Conservation (phyloP, 2,888 invertebrate species). For the Euplagia quadripunctaria region DNA sequence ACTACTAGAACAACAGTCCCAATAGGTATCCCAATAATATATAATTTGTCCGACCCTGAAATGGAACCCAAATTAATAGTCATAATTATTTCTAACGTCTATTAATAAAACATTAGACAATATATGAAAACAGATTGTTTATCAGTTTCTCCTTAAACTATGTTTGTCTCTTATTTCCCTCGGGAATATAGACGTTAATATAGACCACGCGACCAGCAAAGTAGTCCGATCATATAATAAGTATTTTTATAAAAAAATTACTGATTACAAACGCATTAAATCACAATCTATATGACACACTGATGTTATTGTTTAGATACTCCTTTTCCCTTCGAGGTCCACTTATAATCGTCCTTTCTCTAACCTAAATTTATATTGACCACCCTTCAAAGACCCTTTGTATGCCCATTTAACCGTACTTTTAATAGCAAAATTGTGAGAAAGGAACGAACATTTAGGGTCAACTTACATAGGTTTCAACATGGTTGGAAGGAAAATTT, state of each 20-base stretch:
- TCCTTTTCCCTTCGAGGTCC: conserved; percentile 26
- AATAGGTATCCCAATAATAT: too few relatives aligned
- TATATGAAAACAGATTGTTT: too few relatives aligned
- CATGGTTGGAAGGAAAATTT: conserved; percentile 50
- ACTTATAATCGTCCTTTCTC: conserved; percentile 30
- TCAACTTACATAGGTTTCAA: conserved; percentile 36
- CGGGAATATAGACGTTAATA: too few relatives aligned
- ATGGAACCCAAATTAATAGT: too few relatives aligned
- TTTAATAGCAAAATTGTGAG: conserved; percentile 34
- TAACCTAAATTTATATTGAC: conserved; percentile 35
- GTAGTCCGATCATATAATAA: not conserved
- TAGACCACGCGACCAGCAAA: not conserved
- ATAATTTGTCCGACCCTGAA: too few relatives aligned
- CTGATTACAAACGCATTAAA: conserved; percentile 14
- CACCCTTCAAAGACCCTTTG: conserved; percentile 35
- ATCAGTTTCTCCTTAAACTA: too few relatives aligned
- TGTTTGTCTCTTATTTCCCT: too few relatives aligned
- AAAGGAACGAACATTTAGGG: conserved; percentile 31
- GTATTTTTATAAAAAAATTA: not conserved
- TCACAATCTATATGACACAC: conserved; percentile 21
- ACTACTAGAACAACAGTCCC: too few relatives aligned
- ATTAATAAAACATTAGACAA: too few relatives aligned
- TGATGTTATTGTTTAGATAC: conserved; percentile 25
- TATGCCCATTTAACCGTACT: conserved; percentile 30
- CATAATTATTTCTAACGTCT: too few relatives aligned